Percentiles rank a stretch among this genome's conserved stretches.
phyloP scores from a whole-genome alignment of 2,797 vertebrate species.

The Anguilla pacifica region DNA sequence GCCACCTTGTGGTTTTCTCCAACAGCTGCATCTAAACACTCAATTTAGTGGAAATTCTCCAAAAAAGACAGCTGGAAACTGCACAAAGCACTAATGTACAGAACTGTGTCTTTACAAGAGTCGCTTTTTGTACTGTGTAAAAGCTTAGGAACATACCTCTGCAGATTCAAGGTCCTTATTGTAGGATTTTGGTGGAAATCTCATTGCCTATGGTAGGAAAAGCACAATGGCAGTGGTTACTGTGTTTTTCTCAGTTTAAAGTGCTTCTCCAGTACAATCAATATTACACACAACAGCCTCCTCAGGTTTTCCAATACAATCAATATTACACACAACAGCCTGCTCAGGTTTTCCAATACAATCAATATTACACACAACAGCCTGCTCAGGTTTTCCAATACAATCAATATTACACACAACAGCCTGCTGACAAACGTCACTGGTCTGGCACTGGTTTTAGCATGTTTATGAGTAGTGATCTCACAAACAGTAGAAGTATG shows the following conservation, averaged over 20 bases:
- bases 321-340: neutral
- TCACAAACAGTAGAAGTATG: neutral
- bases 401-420: neutral
- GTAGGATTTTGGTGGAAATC: constrained; percentile 97
- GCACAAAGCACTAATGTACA: neutral
- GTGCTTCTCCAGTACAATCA: neutral
- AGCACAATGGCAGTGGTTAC: neutral
- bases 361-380: neutral
- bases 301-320: neutral
- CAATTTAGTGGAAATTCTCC: neutral
- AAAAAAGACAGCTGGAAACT: neutral
- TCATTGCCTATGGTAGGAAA: constrained; percentile 82
- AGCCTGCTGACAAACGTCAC: neutral
- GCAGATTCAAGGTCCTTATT: constrained; percentile 98
- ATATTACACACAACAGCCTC: neutral
- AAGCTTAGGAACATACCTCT: constrained; percentile 76
- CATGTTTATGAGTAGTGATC: neutral
- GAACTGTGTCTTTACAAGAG: neutral
- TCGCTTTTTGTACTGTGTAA: neutral
- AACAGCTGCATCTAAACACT: neutral
- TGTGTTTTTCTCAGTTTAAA: neutral
- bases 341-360: neutral
- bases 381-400: neutral
- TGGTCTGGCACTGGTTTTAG: neutral
- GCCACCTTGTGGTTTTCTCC: constrained; percentile 5